phyloP scores from a whole-genome alignment of 2,888 invertebrate genomes.

The Epistrophella euchroma region DNA sequence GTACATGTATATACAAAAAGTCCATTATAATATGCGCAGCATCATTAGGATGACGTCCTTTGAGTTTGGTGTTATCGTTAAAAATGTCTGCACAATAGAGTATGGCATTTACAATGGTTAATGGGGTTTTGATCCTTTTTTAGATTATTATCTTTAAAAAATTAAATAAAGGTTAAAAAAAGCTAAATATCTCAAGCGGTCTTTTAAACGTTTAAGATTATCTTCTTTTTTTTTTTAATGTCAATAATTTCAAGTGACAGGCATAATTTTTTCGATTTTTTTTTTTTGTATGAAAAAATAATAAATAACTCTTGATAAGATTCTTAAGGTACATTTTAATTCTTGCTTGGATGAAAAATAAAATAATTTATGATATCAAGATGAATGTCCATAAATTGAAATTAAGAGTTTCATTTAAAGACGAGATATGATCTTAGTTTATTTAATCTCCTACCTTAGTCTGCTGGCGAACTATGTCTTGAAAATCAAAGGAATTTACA shows the following conservation, averaged over 20 bases:
- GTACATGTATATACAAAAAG: not conserved
- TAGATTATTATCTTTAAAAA: constrained; percentile 42
- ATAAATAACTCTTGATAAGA: not conserved
- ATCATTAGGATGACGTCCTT: constrained; percentile 61
- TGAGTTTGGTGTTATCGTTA: constrained; percentile 71
- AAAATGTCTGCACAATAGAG: constrained; percentile 56
- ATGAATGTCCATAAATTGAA: not conserved
- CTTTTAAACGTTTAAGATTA: constrained; percentile 36
- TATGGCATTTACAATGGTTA: constrained; percentile 59
- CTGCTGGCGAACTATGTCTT: not conserved
- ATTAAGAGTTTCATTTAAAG: not conserved
- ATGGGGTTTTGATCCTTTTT: constrained; percentile 57
- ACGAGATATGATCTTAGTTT: not conserved
- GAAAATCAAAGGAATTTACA: no score
- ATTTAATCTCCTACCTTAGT: not conserved
- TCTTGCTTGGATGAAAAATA: not conserved
- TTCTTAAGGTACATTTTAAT: not conserved
- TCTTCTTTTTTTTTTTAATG: constrained; percentile 24
- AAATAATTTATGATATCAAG: constrained; percentile 6
- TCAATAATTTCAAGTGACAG: constrained; percentile 20
- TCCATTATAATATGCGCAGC: constrained; percentile 23
- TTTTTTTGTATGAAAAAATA: not conserved
- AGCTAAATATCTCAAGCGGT: constrained; percentile 1
- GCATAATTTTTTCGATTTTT: not conserved
- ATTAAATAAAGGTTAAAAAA: not conserved